Base-by-base conservation (phyloP, 2,113 vertebrate genomes). In the Rostratula benghalensis region DNA sequence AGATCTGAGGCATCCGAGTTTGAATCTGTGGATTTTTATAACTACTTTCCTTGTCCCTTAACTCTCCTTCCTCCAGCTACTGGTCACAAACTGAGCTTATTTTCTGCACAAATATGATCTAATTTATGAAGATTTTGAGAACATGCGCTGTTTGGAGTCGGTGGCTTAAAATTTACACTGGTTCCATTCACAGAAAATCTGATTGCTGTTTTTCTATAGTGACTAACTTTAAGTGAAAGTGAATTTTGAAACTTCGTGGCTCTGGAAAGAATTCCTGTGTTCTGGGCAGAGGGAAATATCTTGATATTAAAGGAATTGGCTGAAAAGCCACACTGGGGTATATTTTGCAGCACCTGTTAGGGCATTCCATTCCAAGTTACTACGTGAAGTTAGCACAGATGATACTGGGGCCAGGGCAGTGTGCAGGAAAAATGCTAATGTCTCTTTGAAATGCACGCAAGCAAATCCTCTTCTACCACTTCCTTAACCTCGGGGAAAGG, bases 401-500 rank as follows among this genome's bases (percentile, higher is more conserved):
- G 82, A 64, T 73, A 22, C 45, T 69, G 71, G 63, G 67, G 89
- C 83, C 1, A 9, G 71, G 79, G 87, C 90, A 93, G 50, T 74
- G 90, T 82, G 87, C 84, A 95, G 76, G 90, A 50, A 83, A 91
- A 93, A 95, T 96, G 92, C 82, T 94, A 93, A 94, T 95, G 88
- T 46, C 68, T 93, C 92, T 97, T 94, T 96, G 96, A 96, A 96
- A 88, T 95, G 85, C 83, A 81, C 30, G 31, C 71, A 92, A 89
- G 85, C 93, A 95, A 95, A 95, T 96, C 83, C 60, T 97, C 27
- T 56, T 68, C 64, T 93, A 11, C 94, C 90, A 31, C 96, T 96
- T 96, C 96, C 96, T 92, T 95, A 2, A 81, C 96, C 96, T 88
- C 28, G 0, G 94, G 95, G 92, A 78, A 74, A 93, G 95, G 96